phyloP scores from a whole-genome alignment of 2,113 vertebrate genomes.

The Hemibagrus wyckioides region DNA sequence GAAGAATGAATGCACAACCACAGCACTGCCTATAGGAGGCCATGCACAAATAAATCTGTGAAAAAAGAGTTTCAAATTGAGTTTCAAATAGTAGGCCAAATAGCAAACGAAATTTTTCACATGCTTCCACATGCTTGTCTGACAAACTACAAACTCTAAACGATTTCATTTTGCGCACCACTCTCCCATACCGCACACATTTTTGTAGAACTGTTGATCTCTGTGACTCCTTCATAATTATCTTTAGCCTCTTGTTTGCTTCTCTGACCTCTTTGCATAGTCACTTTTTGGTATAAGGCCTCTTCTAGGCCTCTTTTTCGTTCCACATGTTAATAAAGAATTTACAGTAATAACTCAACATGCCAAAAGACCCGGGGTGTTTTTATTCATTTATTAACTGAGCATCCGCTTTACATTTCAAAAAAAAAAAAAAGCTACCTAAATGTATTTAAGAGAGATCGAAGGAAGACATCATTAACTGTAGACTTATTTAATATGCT shows the following conservation, averaged over 20 bases:
- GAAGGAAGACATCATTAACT: not conserved
- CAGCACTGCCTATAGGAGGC: not conserved
- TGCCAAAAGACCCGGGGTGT: not conserved
- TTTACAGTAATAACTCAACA: not conserved
- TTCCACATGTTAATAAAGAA: not conserved
- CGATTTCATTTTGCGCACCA: not conserved
- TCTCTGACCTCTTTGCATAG: not conserved
- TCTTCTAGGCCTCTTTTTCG: not conserved
- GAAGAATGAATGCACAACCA: too few species aligned
- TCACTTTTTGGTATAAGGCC: not conserved
- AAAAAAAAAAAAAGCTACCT: not conserved
- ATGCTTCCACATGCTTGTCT: not conserved
- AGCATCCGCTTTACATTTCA: not conserved
- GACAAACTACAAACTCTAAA: not conserved
- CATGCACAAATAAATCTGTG: not conserved
- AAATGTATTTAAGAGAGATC: not conserved
- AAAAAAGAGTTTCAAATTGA: too few species aligned
- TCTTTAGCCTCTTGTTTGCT: not conserved
- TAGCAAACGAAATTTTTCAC: not conserved
- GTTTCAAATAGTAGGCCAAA: too few species aligned
- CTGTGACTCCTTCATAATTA: not conserved
- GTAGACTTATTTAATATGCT: not conserved
- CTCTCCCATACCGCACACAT: not conserved
- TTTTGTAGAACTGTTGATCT: not conserved
- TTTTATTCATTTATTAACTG: not conserved